Conservation (phyloP, 2,888 invertebrate species). For the Drosophila meridionalis region DNA sequence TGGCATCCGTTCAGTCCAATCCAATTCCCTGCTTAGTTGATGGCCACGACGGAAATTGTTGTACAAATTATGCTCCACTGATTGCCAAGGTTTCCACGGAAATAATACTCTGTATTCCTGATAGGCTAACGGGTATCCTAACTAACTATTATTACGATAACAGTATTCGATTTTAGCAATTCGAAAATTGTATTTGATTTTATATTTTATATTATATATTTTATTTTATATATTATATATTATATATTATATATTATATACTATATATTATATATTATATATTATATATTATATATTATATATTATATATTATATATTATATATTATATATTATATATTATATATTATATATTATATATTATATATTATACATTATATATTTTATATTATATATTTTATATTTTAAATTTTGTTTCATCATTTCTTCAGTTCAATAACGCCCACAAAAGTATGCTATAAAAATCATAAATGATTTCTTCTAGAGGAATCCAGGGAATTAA, state of each 20-base stretch:
- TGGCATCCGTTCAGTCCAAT: conserved; percentile 34
- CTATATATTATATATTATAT: too few relatives aligned
- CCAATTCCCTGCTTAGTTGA: conserved; percentile 28
- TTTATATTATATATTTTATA: too few relatives aligned
- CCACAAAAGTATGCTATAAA: conserved; percentile 5
- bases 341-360: too few relatives aligned
- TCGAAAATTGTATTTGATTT: too few relatives aligned
- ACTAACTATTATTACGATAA: neutral
- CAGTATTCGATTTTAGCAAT: too few relatives aligned
- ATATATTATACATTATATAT: too few relatives aligned
- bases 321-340: too few relatives aligned
- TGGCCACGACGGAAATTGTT: conserved; percentile 62
- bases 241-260: too few relatives aligned
- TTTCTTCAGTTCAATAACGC: neutral
- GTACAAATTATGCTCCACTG: conserved; percentile 67
- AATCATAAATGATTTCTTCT: neutral
- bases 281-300: too few relatives aligned
- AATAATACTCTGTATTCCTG: conserved; percentile 13
- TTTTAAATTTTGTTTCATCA: neutral
- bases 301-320: too few relatives aligned
- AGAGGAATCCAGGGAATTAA: neutral
- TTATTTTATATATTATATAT: too few relatives aligned
- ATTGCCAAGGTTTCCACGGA: conserved; percentile 51
- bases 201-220: too few relatives aligned
- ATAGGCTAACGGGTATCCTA: neutral